phyloP scores from a whole-genome alignment of 2,797 vertebrate genomes.

The Acropternis orthonyx region DNA sequence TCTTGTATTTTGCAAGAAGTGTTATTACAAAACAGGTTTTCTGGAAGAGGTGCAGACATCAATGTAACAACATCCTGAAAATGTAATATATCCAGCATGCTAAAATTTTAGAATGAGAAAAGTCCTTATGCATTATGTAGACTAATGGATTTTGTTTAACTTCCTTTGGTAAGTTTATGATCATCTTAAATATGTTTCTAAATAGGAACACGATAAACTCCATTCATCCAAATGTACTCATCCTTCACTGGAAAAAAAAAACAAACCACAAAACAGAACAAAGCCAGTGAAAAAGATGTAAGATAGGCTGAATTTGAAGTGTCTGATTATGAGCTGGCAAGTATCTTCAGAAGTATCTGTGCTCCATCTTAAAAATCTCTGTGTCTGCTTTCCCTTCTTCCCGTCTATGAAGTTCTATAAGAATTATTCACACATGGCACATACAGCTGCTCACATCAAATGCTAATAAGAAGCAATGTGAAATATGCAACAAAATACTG shows the following conservation, averaged over 20 bases:
- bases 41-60: background rate
- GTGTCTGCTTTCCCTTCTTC: background rate
- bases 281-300: background rate
- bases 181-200: background rate
- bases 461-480: background rate
- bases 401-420: background rate
- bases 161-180: background rate
- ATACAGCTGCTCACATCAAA: conserved; percentile 27
- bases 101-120: background rate
- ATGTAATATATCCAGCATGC: background rate
- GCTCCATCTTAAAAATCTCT: background rate
- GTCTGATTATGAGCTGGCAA: background rate
- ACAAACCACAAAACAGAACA: background rate
- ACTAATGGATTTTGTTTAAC: background rate
- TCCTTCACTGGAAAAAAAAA: background rate
- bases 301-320: background rate
- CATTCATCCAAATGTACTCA: background rate
- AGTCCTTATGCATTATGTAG: background rate
- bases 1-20: background rate
- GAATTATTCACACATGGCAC: background rate
- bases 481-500: conserved; percentile 33
- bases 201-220: background rate
- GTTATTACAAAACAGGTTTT: background rate
- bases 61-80: background rate
- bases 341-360: background rate